Percentiles rank a stretch among this genome's conserved stretches.
These are phyloP conservation scores for Pharmacophagus antenor DNA, from an alignment of 2,888 invertebrate genomes.

Conservation along the genomic window DNA sequence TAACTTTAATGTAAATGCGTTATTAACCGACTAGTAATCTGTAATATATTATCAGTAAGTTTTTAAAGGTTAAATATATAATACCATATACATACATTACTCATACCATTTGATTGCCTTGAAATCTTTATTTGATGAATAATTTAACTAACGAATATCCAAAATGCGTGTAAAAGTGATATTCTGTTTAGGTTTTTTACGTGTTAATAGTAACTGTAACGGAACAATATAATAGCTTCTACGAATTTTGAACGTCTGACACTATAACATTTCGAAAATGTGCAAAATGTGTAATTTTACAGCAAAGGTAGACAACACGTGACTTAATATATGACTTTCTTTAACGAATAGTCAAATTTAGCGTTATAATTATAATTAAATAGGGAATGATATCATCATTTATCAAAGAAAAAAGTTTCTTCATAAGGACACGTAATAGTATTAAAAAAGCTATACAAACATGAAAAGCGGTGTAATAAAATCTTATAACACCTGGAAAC, in stretches of 20 bases:
- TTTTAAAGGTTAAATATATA: neutral
- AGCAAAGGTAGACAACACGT: neutral
- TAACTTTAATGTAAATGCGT: neutral
- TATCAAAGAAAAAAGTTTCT: too few species aligned
- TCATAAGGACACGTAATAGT: too few species aligned
- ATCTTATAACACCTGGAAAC: too few species aligned
- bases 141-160: conserved; percentile 16
- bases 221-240: conserved; percentile 13
- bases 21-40: neutral
- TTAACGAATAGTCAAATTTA: neutral
- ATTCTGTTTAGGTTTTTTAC: neutral
- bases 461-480: too few species aligned
- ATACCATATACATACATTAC: neutral
- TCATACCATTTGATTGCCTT: conserved; percentile 23
- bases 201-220: neutral
- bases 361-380: neutral
- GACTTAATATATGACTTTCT: neutral
- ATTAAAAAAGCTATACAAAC: too few species aligned
- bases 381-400: too few species aligned
- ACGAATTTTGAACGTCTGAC: conserved; percentile 7
- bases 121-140: conserved; percentile 16
- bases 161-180: conserved; percentile 11
- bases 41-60: neutral
- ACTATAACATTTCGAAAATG: neutral
- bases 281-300: neutral